Base-by-base conservation (phyloP, 2,113 vertebrate species). In the Kryptolebias marmoratus region DNA sequence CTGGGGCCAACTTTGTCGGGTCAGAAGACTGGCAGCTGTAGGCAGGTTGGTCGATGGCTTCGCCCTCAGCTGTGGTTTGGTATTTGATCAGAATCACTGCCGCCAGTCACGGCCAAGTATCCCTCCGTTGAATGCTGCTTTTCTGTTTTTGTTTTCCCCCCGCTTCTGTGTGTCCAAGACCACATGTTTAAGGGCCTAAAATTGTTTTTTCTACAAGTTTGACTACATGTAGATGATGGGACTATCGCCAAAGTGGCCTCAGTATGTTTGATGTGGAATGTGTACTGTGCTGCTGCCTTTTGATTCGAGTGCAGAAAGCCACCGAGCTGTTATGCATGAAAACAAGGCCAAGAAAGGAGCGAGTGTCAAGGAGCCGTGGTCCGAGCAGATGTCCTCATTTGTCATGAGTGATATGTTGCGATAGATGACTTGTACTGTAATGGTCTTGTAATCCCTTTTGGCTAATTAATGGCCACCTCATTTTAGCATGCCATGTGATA, bases 341-440 rank as follows among this genome's bases (percentile, higher is more conserved):
- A 72, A 67, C 61, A 65, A 63, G 79, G 69, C 72, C 64, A 76
- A 80, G 7, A 73, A 49, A 47, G 32, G 48, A 47, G 58, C 47
- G 53, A 62, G 67, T 80, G 68, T 52, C 31, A 70, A 65, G 71
- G 73, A 73, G 64, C 67, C 36, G 22, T 65, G 62, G 57, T 74
- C 78, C 61, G 69, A 77, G 72, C 81, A 88, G 82, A 87, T 87
- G 88, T 87, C 67, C 82, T 85, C 58, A 66, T 85, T 89, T 87
- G 80, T 87, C 69, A 54, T 49, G 68, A 86, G 72, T 87, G 77
- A 57, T 72, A 61, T 67, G 67, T 70, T 86, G 81, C 79, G 71
- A 70, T 64, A 75, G 70, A 75, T 66, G 70, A 80, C 75, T 45
- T 73, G 49, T 45, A 64, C 71, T 68, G 61, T 82, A 80, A 82